Base-by-base conservation (phyloP, 2,888 invertebrate species). In the Sinohyriopsis cumingii region DNA sequence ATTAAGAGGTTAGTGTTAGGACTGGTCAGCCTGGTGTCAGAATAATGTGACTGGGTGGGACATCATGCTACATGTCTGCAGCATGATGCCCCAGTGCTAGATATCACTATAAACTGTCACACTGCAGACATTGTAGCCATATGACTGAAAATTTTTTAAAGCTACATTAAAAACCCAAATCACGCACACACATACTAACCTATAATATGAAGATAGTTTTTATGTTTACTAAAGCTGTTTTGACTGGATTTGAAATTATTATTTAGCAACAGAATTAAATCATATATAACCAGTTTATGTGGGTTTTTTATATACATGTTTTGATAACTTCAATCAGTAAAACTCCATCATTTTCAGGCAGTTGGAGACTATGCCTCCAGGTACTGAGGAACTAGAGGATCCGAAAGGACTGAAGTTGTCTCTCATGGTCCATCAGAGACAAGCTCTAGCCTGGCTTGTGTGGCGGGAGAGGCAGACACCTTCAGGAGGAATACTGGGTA, bases 401-500 rank as follows among this genome's bases (percentile, higher is more conserved):
- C 89, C 90, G 6, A 69, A 73, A 53, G 93, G 93, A 0, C 88
- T 97, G 0, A 92, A 91, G 84, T 92, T 95, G 0, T 76, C 90
- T 15, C 91, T 98, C 5, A 94, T 96, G 94, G 91, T 92, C 18
- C 96, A 98, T 90, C 98, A 98, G 89, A 92, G 93, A 77, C 94
- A 95, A 84, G 98, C 96, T 0, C 90, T 98, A 0, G 93, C 94
- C 19, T 98, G 98, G 97, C 91, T 98, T 84, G 85, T 92, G 25
- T 98, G 97, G 96, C 91, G 98, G 25, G 98, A 98, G 91, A 91
- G 91, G n/a, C 95, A 96, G 89, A 80, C 86, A 20, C 94, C 93
- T 66, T 95, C 95, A 0, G 96, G 97, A 1, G 98, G 98, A 20
- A 95, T 98, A 80, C 92, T 98, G 65, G 95, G 95, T 93, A 91